Base-by-base conservation (phyloP, 2,888 invertebrate species). In the Phengaris arion region DNA sequence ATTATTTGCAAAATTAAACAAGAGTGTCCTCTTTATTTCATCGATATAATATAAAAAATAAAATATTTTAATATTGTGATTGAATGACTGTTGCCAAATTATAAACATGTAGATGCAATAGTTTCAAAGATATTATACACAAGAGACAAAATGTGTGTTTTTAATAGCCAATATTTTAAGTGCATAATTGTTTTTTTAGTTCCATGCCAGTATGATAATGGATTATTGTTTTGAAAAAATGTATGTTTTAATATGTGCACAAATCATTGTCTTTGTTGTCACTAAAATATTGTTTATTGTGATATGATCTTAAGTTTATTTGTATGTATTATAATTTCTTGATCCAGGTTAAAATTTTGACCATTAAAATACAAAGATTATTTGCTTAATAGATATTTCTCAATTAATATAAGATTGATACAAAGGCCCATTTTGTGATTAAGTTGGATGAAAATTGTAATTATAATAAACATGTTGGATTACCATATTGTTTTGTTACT, bases 391-490 rank as follows among this genome's bases (percentile, higher is more conserved):
- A 84, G 82, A 85, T 86, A 79, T 77, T 81, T 86, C 81, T 86
- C 81, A 82, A 82, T 83, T 85, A 83, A 79, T 83, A 78, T 88
- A 85, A 84, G 84, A 84, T 82, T 54, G 74, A 74, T 74, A 74
- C 89, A 87, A 86, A 85, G 85, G 85, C 85, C 81, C 82, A 81
- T 80, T 85, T 84, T 79, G 83, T 83, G 80, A 84, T 83, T 79
- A 83, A 82, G 85, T 87, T 88, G 88, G 85, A 87, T 84, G 82
- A 87, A 85, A 86, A 86, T 89, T 85, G 87, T 89, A 87, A 88
- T 85, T 85, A 85, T 85, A 90, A 89, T 88, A 87, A 89, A 86
- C 82, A 88, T 86, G 88, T 89, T 90, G 86, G 85, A 89, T 84
- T 84, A 85, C 55, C 74, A 64, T 51, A 70, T 77, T 80, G 82